phyloP scores from a whole-genome alignment of 2,888 invertebrate species.

The Oligia fasciuncula region DNA sequence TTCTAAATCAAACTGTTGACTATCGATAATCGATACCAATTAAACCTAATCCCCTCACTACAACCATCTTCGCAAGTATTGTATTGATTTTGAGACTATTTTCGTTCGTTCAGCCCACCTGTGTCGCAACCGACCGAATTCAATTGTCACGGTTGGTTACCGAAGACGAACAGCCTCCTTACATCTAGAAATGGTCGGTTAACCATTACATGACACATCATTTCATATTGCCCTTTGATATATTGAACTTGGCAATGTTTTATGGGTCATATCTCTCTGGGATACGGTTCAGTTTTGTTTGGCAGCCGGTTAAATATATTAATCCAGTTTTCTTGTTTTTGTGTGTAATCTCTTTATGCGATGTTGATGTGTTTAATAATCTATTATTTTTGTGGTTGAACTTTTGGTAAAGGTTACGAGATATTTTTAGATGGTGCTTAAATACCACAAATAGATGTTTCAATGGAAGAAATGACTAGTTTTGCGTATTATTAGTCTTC shows the following conservation, averaged over 20 bases:
- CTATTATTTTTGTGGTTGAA: conserved; percentile 37
- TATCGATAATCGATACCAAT: conserved; percentile 60
- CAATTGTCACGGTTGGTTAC: conserved; percentile 59
- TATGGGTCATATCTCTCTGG: conserved; percentile 2
- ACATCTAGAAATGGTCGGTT: conserved; percentile 60
- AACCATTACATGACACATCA: conserved; percentile 59
- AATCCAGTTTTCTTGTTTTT: conserved; percentile 39
- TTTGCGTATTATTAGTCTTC: not conserved
- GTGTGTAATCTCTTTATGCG: conserved; percentile 46
- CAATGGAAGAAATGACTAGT: not conserved
- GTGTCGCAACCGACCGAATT: conserved; percentile 68
- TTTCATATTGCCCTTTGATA: conserved; percentile 64
- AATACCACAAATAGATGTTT: not conserved
- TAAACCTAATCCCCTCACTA: conserved; percentile 66
- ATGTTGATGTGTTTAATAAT: conserved; percentile 38
- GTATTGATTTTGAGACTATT: conserved; percentile 85
- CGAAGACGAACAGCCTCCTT: conserved; percentile 35
- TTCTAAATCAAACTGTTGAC: not conserved
- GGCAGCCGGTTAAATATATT: conserved; percentile 28
- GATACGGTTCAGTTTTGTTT: conserved; percentile 38
- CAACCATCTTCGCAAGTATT: conserved; percentile 75
- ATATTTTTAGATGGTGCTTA: conserved; percentile 17
- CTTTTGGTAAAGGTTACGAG: conserved; percentile 38
- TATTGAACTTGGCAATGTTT: conserved; percentile 25
- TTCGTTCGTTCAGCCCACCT: conserved; percentile 78